phyloP scores from a whole-genome alignment of 2,888 invertebrate species.

The Caenorhabditis sinica region DNA sequence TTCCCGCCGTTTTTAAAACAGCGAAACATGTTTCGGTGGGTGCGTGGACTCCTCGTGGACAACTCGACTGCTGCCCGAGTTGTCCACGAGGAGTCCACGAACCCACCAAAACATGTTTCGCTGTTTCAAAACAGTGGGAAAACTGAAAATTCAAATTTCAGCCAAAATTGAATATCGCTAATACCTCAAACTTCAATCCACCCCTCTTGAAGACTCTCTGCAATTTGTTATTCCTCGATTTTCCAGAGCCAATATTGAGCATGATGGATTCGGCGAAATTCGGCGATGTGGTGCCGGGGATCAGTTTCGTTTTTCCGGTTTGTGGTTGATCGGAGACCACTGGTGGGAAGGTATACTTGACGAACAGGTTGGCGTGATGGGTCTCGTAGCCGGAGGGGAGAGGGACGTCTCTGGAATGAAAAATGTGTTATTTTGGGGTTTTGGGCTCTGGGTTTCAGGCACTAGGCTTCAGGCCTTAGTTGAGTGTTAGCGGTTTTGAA shows the following conservation, averaged over 20 bases:
- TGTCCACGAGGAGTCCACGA: no score
- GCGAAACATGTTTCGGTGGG: no score
- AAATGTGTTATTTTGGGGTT: background rate
- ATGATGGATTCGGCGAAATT: constrained; percentile 75
- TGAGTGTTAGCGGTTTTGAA: no score
- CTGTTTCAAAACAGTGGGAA: no score
- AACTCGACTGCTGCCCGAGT: no score
- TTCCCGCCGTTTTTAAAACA: no score
- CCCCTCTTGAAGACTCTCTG: constrained; percentile 93
- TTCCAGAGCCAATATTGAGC: constrained; percentile 72
- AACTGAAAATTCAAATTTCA: background rate
- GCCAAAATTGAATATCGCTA: background rate
- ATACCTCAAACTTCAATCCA: constrained; percentile 90
- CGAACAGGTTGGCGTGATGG: constrained; percentile 73
- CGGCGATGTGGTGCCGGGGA: constrained; percentile 90
- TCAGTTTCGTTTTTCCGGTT: constrained; percentile 89
- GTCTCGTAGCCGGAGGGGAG: constrained; percentile 75
- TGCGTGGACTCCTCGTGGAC: no score
- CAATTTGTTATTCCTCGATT: constrained; percentile 86
- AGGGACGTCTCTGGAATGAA: constrained; percentile 72
- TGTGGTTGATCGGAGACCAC: constrained; percentile 89
- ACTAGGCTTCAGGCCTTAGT: no score
- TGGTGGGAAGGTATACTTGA: constrained; percentile 90
- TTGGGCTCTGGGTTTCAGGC: no score
- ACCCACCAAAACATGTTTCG: no score